These are phyloP conservation scores for Rhynchonema sp. DNA, from an alignment of 2,888 invertebrate species.

Conservation along the genomic window DNA sequence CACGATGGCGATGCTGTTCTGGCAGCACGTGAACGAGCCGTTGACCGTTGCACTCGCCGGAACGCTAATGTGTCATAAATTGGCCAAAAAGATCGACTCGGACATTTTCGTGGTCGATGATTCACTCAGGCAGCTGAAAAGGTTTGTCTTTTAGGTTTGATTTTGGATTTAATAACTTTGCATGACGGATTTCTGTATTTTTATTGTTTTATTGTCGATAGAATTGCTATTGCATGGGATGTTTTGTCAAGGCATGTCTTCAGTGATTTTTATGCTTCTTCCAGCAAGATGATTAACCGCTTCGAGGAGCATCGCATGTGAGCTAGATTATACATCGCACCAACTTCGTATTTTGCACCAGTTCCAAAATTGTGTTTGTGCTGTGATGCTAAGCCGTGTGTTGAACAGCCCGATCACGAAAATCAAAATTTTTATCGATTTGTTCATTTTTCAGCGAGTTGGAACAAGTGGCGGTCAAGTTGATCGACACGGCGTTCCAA, in stretches of 20 bases:
- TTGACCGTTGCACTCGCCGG: not conserved
- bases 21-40: not conserved
- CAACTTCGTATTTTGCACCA: not conserved
- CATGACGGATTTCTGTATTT: too few relatives aligned
- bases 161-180: too few relatives aligned
- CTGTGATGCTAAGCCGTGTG: too few relatives aligned
- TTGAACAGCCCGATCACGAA: too few relatives aligned
- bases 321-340: too few relatives aligned
- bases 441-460: not conserved
- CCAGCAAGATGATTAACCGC: too few relatives aligned
- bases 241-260: too few relatives aligned
- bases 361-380: not conserved
- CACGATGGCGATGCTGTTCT: not conserved
- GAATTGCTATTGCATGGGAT: too few relatives aligned
- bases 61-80: not conserved
- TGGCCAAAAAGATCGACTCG: not conserved
- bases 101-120: not conserved
- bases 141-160: not conserved
- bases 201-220: too few relatives aligned
- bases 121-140: not conserved
- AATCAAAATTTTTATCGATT: too few relatives aligned
- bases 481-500: not conserved
- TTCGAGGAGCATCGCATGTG: too few relatives aligned
- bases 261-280: too few relatives aligned
- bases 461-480: not conserved